Percentiles rank a stretch among this genome's conserved stretches.
Evolutionary conservation across 2,113 vertebrate genomes (phyloP).

Genomic region (Rhea pennata): DNA sequence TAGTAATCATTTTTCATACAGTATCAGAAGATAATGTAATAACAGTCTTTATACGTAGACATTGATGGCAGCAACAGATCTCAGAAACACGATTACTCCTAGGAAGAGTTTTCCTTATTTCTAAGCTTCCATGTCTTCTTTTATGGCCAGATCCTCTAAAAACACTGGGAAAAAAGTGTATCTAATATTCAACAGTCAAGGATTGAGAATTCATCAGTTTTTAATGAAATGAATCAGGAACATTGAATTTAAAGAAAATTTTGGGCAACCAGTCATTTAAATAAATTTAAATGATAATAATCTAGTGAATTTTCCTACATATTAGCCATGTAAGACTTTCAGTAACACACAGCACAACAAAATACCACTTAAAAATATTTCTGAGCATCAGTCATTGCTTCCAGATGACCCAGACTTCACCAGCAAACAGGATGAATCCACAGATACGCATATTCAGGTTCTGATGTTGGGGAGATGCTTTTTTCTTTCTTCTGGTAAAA

Average conservation of each 20-base stretch:
- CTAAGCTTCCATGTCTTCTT: background rate
- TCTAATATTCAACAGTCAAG: background rate
- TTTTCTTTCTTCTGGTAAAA: background rate
- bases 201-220: background rate
- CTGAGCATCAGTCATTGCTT: background rate
- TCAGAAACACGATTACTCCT: background rate
- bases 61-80: background rate
- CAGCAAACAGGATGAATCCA: background rate
- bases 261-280: background rate
- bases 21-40: background rate
- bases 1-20: background rate
- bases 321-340: background rate
- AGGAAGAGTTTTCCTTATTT: background rate
- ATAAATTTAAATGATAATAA: background rate
- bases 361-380: background rate
- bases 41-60: background rate
- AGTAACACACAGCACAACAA: background rate
- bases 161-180: rapidly evolving
- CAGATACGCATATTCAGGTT: background rate
- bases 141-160: background rate
- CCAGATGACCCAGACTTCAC: background rate
- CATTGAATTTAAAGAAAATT: background rate
- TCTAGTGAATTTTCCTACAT: background rate
- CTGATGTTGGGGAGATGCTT: background rate
- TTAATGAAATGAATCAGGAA: background rate